Percentiles rank a stretch among this genome's conserved stretches.
Conservation (phyloP, 2,797 vertebrate species). For the Tinamus major region DNA sequence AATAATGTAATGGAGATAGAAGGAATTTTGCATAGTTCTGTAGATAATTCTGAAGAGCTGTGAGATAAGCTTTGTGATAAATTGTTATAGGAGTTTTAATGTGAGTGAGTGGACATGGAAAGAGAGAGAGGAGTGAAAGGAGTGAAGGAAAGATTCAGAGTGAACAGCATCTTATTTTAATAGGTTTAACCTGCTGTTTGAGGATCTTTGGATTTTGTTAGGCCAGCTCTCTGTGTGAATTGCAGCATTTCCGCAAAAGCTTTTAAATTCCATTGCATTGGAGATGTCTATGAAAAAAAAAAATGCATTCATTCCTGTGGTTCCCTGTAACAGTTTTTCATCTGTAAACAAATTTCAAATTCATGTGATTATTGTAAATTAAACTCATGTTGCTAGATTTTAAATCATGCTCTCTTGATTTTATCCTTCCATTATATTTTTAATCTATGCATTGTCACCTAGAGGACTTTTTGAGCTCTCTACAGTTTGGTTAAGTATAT, state of each 20-base stretch:
- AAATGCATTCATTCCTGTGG: too few species aligned
- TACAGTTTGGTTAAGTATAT: not conserved
- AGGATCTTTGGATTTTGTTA: not conserved
- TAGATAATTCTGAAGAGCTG: not conserved
- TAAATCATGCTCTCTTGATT: not conserved
- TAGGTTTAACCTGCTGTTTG: not conserved
- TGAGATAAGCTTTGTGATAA: not conserved
- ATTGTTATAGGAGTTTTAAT: not conserved
- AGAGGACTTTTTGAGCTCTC: constrained; percentile 9
- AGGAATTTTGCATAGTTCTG: not conserved
- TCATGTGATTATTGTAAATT: not conserved
- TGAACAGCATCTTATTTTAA: not conserved
- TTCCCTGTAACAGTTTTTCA: not conserved
- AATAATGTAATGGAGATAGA: not conserved
- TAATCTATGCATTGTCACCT: not conserved
- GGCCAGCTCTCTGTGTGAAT: not conserved
- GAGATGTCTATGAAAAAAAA: not conserved
- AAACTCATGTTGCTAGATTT: not conserved
- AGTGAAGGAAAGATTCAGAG: not conserved
- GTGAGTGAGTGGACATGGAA: not conserved
- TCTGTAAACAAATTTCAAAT: not conserved
- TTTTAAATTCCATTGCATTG: not conserved
- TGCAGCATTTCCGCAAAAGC: not conserved
- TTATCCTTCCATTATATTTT: constrained; percentile 4
- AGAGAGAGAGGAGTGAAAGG: not conserved